phyloP scores from a whole-genome alignment of 2,797 vertebrate genomes.

The Vireo griseus region DNA sequence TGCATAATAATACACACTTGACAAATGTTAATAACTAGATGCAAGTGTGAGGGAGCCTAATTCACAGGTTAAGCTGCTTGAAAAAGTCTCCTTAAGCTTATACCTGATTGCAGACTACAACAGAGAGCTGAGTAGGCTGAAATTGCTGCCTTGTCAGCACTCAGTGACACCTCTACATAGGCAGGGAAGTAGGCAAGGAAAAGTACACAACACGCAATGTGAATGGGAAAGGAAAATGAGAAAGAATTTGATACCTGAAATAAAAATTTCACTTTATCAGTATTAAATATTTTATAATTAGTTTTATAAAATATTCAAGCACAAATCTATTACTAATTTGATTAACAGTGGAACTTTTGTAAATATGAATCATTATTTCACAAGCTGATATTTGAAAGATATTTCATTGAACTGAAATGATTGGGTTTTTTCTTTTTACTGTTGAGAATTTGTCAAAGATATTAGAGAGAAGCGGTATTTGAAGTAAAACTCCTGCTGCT shows the following conservation, averaged over 20 bases:
- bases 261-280: not conserved
- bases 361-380: not conserved
- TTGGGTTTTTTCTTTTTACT: not conserved
- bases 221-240: not conserved
- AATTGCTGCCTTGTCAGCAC: not conserved
- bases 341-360: not conserved
- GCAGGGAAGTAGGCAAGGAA: not conserved
- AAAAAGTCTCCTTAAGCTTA: not conserved
- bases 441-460: not conserved
- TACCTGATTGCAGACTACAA: not conserved
- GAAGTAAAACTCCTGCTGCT: not conserved
- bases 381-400: not conserved
- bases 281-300: not conserved
- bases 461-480: not conserved
- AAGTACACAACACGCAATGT: not conserved
- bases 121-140: not conserved
- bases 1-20: not conserved
- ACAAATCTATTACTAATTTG: not conserved
- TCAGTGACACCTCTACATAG: not conserved
- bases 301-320: not conserved
- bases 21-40: not conserved
- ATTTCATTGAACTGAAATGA: not conserved
- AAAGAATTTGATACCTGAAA: not conserved
- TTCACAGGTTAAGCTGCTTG: not conserved
- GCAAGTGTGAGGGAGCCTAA: not conserved